Evolutionary conservation across 2,113 vertebrate species (phyloP).

Genomic region (Myxocyprinus asiaticus): DNA sequence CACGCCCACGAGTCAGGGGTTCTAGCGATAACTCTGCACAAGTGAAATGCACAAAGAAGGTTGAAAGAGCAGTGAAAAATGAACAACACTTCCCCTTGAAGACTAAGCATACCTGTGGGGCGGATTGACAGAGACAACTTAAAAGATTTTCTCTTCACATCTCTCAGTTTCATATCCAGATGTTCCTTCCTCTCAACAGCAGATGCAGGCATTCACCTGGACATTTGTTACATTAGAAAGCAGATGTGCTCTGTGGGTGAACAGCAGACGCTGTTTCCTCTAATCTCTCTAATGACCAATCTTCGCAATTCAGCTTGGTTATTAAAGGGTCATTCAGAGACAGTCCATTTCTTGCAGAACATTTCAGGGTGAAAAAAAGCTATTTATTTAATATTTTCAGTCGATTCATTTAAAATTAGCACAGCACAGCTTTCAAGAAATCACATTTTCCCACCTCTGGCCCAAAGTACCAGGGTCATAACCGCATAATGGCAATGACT

Average conservation of each 20-base stretch:
- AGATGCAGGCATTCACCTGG: conserved; percentile 10
- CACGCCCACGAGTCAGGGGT: neutral
- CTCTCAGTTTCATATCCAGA: too few species aligned
- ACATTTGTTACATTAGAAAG: conserved; percentile 34
- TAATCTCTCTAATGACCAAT: conserved; percentile 37
- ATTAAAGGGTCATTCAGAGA: neutral
- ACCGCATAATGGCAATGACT: too few species aligned
- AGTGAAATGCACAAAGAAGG: neutral
- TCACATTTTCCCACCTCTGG: too few species aligned
- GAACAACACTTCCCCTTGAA: neutral
- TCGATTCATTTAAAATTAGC: too few species aligned
- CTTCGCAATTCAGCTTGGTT: conserved; percentile 17
- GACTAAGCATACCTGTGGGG: neutral
- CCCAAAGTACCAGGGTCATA: too few species aligned
- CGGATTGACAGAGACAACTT: neutral
- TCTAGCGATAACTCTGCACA: neutral
- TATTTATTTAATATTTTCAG: too few species aligned
- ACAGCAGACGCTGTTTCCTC: neutral
- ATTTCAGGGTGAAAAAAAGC: too few species aligned
- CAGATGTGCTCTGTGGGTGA: conserved; percentile 35
- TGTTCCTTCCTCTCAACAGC: neutral
- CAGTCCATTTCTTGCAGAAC: neutral
- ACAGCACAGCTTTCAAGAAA: too few species aligned
- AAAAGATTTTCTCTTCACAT: neutral
- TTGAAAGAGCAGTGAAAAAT: neutral